Conservation (phyloP, 2,113 vertebrate species). For the Halcyon senegalensis region DNA sequence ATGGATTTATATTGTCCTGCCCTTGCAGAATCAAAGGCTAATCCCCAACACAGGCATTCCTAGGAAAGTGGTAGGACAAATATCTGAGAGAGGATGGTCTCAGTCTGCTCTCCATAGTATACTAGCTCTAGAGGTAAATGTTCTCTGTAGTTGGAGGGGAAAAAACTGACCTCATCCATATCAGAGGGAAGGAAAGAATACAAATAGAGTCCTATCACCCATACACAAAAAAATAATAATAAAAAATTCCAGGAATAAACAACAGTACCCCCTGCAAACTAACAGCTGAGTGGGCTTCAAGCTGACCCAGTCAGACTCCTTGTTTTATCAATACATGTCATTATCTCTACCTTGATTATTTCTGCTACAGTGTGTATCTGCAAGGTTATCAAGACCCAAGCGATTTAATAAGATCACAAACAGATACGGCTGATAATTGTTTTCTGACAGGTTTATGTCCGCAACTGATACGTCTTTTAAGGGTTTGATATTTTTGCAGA, state of each 20-base stretch:
- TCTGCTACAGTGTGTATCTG: neutral
- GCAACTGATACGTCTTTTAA: neutral
- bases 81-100: neutral
- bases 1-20: neutral
- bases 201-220: neutral
- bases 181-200: neutral
- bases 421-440: neutral
- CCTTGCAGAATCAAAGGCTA: neutral
- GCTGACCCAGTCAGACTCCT: neutral
- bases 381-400: slow-evolving; percentile 37
- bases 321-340: slow-evolving; percentile 41
- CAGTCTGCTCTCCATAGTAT: neutral
- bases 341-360: slow-evolving; percentile 38
- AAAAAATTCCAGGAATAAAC: neutral
- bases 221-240: neutral
- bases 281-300: slow-evolving; percentile 1
- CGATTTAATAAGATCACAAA: slow-evolving; percentile 9
- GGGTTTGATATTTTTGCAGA: slow-evolving; percentile 1
- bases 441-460: slow-evolving; percentile 30
- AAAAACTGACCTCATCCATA: neutral
- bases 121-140: neutral
- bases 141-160: neutral
- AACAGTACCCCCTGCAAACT: neutral
- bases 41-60: neutral
- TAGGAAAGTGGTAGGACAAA: neutral